Conservation (phyloP, 2,888 invertebrate genomes). For the Andricus curvator region DNA sequence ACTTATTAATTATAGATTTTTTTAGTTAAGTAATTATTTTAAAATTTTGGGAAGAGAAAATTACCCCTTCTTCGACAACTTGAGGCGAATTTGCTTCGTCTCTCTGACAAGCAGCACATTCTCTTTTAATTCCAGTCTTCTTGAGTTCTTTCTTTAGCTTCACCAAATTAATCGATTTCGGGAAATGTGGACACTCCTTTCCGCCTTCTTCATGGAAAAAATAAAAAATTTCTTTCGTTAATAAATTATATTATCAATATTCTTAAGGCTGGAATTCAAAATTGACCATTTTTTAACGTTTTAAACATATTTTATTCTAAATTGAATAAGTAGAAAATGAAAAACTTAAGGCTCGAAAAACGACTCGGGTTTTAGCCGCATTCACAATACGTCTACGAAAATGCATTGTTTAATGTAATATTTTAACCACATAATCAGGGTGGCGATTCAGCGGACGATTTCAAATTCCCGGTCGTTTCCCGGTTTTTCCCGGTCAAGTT, state of each 20-base stretch:
- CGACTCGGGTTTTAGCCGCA: too few relatives aligned
- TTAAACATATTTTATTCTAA: too few relatives aligned
- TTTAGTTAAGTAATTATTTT: too few relatives aligned
- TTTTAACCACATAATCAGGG: too few relatives aligned
- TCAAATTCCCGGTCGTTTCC: too few relatives aligned
- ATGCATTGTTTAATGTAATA: too few relatives aligned
- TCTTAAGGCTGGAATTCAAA: neutral
- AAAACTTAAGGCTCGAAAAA: too few relatives aligned
- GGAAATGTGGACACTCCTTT: slow-evolving; percentile 83
- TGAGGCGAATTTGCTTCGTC: slow-evolving; percentile 76
- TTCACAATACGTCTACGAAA: too few relatives aligned
- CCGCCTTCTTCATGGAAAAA: slow-evolving; percentile 50
- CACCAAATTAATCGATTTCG: slow-evolving; percentile 84
- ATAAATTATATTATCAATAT: slow-evolving; percentile 23
- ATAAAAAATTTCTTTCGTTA: neutral
- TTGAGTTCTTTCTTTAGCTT: slow-evolving; percentile 82
- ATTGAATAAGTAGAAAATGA: too few relatives aligned
- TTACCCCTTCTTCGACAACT: slow-evolving; percentile 78
- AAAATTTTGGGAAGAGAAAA: neutral
- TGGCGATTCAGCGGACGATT: too few relatives aligned
- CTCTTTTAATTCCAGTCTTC: slow-evolving; percentile 79
- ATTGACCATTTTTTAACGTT: neutral
- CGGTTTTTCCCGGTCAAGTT: too few relatives aligned
- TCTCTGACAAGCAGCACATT: slow-evolving; percentile 83
- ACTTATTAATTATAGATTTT: too few relatives aligned